These are phyloP conservation scores for Aplocera efformata DNA, from an alignment of 2,888 invertebrate genomes.

Conservation along the genomic window DNA sequence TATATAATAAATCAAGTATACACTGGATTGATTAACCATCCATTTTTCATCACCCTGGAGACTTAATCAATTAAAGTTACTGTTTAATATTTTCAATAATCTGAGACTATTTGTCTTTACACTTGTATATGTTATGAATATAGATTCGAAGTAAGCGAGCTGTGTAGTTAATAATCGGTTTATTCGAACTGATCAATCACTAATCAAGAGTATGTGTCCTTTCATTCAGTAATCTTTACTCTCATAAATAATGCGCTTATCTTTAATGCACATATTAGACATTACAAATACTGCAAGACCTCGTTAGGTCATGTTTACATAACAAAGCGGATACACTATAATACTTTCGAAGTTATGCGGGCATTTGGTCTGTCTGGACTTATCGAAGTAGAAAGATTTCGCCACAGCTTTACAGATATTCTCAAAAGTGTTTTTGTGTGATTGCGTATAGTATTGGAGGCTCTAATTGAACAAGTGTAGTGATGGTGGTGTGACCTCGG, in stretches of 20 bases:
- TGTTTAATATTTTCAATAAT: conserved; percentile 19
- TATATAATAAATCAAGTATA: conserved; percentile 2
- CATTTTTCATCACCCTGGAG: conserved; percentile 13
- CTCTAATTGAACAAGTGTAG: conserved; percentile 75
- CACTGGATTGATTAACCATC: conserved; percentile 3
- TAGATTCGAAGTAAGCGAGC: no score
- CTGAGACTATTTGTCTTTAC: conserved; percentile 13
- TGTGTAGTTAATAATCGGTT: no score
- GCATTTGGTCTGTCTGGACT: conserved; percentile 10
- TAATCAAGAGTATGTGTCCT: not conserved
- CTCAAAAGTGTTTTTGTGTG: conserved; percentile 36
- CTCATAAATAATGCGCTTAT: not conserved
- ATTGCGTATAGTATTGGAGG: conserved; percentile 55
- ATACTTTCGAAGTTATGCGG: conserved; percentile 4
- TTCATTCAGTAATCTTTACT: conserved; percentile 1
- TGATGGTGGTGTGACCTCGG: conserved; percentile 63
- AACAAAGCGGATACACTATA: conserved; percentile 7
- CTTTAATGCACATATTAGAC: not conserved
- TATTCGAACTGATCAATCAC: no score
- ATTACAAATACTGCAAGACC: conserved; percentile 4
- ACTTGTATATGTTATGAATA: no score
- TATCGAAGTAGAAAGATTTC: conserved; percentile 21
- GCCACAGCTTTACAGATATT: conserved; percentile 30
- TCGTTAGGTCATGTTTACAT: conserved; percentile 8
- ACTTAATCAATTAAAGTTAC: conserved; percentile 20